A percentile compares a stretch with the other conserved stretches of the same genome.
phyloP scores from a whole-genome alignment of 2,797 vertebrate genomes.

The Amblyopsis hoosieri region DNA sequence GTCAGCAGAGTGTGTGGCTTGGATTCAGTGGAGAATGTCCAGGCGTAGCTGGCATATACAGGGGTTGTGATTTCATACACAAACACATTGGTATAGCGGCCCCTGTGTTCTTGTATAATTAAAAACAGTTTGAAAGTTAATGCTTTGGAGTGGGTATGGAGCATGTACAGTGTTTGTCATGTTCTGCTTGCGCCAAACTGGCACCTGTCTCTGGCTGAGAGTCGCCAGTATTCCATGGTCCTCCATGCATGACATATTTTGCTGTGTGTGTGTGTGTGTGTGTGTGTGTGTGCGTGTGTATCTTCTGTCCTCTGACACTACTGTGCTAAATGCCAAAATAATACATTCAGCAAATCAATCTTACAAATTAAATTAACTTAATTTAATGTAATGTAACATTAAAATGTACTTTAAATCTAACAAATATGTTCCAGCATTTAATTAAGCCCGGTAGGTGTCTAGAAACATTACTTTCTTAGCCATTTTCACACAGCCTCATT shows the following conservation, averaged over 20 bases:
- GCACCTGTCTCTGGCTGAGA: constrained; percentile 52
- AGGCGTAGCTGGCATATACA: constrained; percentile 37
- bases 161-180: constrained; percentile 28
- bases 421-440: too few relatives aligned
- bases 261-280: constrained; percentile 9
- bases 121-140: constrained; percentile 56
- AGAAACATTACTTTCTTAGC: too few relatives aligned
- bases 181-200: constrained; percentile 44
- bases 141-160: constrained; percentile 38
- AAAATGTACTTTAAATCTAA: too few relatives aligned
- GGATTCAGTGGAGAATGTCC: constrained; percentile 55
- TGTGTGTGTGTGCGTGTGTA: constrained; percentile 25
- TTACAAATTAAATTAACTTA: not conserved
- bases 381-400: not conserved
- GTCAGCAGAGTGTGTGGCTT: constrained; percentile 39
- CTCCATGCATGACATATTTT: constrained; percentile 47
- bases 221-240: constrained; percentile 28
- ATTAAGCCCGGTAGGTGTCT: too few relatives aligned
- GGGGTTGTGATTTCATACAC: constrained; percentile 23
- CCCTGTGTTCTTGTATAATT: constrained; percentile 60
- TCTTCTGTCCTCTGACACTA: too few relatives aligned
- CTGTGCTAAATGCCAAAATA: too few relatives aligned
- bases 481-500: not conserved
- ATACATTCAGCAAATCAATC: too few relatives aligned
- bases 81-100: constrained; percentile 29